Base-by-base conservation (phyloP, 2,888 invertebrate species). In the Pseudanteris insignis region DNA sequence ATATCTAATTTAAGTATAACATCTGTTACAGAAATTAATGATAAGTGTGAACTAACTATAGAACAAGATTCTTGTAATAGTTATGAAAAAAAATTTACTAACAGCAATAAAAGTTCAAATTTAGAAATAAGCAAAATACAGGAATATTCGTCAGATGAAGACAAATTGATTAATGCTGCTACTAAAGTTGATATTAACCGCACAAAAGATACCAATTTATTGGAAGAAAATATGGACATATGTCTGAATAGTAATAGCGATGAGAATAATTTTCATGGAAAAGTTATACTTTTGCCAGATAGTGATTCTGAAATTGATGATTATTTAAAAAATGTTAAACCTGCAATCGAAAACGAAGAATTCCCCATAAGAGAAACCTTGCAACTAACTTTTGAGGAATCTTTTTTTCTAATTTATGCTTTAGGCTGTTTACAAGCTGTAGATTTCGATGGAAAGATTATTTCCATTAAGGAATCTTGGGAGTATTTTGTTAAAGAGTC, bases 341-440 rank as follows among this genome's bases (percentile, higher is more conserved):
- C 87, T 6, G 81, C 82, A 70, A 84, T 86, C 68, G 84, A 86
- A 72, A 71, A 84, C 2, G 86, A 87, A 73, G 83, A 82, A 68
- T 84, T 84, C 64, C 83, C 84, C 54, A 68, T 87, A 1, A 80
- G 81, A 43, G 90, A 91, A 81, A 85, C 84, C 12, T 78, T 91
- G 2, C 83, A 87, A 71, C 79, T 92, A n/a, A 84, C 86, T 1
- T 81, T 88, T 40, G 89, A 91, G 78, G 93, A 94, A 81, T 87
- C 91, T 1, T 90, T 90, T 72, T 91, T 92, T 66, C 81, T 93
- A 12, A 80, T 84, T 26, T 86, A 84, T 74, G 87, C 84, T 8
- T 75, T 92, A 10, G 86, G 88, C 18, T 88, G 89, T 69, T 80
- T 93, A 34, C 83, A 86, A 72, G 82, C 92, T 43, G 73, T 83